Conservation (phyloP, 1,140 invertebrate species). For the Linepithema humile region DNA sequence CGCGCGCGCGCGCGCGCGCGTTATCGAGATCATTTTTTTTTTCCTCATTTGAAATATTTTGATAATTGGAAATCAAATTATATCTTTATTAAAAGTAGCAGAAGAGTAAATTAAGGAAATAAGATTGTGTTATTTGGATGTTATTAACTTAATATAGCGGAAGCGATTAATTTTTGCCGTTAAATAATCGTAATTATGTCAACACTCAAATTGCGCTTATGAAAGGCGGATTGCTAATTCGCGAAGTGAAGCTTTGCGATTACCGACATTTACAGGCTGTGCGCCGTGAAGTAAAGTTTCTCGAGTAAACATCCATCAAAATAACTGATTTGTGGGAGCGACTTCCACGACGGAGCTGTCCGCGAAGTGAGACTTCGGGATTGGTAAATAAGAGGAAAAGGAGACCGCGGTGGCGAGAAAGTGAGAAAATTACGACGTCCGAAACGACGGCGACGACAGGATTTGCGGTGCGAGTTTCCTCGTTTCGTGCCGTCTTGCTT, state of each 20-base stretch:
- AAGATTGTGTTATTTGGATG: background rate
- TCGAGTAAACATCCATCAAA: conserved; percentile 2
- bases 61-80: background rate
- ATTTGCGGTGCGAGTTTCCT: conserved; percentile 41
- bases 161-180: background rate
- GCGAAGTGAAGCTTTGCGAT: background rate
- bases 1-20: no score
- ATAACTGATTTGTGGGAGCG: background rate
- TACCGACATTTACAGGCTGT: background rate
- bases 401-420: background rate
- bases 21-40: no score
- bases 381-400: background rate
- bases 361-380: background rate
- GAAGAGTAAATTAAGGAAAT: background rate
- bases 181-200: conserved; percentile 11
- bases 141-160: background rate
- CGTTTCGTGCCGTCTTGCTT: background rate
- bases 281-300: background rate
- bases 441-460: conserved; percentile 2
- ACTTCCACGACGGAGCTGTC: background rate
- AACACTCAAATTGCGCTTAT: background rate
- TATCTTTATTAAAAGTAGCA: background rate
- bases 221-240: background rate
- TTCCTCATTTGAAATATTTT: background rate
- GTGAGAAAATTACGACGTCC: conserved; percentile 10